Conservation (phyloP, 2,888 invertebrate genomes). For the Hydrotaea cyrtoneurina region DNA sequence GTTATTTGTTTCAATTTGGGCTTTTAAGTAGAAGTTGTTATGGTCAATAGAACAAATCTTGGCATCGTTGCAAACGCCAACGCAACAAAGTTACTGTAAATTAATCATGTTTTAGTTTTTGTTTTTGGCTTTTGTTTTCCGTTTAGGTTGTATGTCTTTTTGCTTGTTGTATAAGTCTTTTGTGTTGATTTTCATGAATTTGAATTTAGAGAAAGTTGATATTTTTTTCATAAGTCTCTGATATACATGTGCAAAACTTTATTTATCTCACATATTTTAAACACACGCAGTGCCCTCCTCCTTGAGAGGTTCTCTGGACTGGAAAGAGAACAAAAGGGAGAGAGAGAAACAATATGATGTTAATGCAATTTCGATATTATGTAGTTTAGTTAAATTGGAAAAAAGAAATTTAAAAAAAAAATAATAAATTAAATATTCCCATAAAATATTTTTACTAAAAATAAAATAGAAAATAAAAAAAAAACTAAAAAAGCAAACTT, state of each 20-base stretch:
- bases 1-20: slow-evolving; percentile 37
- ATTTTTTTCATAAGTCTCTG: slow-evolving; percentile 5
- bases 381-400: no score
- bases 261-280: slow-evolving; percentile 77
- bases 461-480: no score
- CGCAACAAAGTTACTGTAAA: not conserved
- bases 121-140: slow-evolving; percentile 43
- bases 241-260: slow-evolving; percentile 1
- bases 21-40: not conserved
- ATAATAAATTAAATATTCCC: no score
- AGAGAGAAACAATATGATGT: slow-evolving; percentile 30
- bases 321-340: slow-evolving; percentile 78
- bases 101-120: not conserved
- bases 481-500: no score
- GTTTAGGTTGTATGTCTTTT: slow-evolving; percentile 40
- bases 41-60: no score
- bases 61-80: not conserved
- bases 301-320: slow-evolving; percentile 92
- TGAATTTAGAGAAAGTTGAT: slow-evolving; percentile 34
- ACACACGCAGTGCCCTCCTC: slow-evolving; percentile 90
- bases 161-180: slow-evolving; percentile 31
- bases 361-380: slow-evolving; percentile 38
- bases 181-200: slow-evolving; percentile 18
- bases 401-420: no score
- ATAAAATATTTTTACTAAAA: no score